phyloP scores from a whole-genome alignment of 2,888 invertebrate genomes.

The Chrysolina oricalcia region DNA sequence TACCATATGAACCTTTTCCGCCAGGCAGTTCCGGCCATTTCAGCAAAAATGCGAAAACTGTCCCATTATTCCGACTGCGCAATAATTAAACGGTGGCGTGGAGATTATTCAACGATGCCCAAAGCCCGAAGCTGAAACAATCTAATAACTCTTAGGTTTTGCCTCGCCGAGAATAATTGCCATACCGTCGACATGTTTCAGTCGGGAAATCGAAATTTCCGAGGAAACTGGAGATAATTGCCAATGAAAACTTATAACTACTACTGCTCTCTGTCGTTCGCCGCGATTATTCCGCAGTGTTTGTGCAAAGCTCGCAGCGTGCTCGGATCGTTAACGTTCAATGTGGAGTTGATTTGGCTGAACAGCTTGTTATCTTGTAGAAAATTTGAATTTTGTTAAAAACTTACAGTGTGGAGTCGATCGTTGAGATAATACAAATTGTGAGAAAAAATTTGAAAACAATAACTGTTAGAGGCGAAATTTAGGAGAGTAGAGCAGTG shows the following conservation, averaged over 20 bases:
- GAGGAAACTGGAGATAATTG: conserved; percentile 12
- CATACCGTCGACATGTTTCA: conserved; percentile 27
- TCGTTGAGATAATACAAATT: no score
- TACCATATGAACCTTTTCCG: neutral
- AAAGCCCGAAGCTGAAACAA: conserved; percentile 37
- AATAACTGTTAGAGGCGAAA: no score
- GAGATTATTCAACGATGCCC: conserved; percentile 38
- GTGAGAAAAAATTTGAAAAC: no score
- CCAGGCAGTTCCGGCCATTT: neutral
- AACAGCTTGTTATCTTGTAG: neutral
- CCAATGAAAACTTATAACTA: conserved; percentile 16
- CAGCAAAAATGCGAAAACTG: conserved; percentile 10
- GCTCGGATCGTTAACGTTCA: neutral
- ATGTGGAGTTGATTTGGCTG: neutral
- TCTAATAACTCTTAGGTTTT: conserved; percentile 36
- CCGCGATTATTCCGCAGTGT: neutral
- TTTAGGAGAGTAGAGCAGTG: no score
- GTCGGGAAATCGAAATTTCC: neutral
- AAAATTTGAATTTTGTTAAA: neutral
- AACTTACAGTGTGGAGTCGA: no score
- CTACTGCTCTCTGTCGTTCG: neutral
- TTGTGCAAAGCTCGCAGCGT: neutral
- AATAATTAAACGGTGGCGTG: conserved; percentile 25
- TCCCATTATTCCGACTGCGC: conserved; percentile 2
- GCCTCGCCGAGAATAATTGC: conserved; percentile 26